Evolutionary conservation across 2,888 invertebrate species (phyloP), one percentile per base, ranked within the genome.

Genomic region (Oegoconia quadripuncta): DNA sequence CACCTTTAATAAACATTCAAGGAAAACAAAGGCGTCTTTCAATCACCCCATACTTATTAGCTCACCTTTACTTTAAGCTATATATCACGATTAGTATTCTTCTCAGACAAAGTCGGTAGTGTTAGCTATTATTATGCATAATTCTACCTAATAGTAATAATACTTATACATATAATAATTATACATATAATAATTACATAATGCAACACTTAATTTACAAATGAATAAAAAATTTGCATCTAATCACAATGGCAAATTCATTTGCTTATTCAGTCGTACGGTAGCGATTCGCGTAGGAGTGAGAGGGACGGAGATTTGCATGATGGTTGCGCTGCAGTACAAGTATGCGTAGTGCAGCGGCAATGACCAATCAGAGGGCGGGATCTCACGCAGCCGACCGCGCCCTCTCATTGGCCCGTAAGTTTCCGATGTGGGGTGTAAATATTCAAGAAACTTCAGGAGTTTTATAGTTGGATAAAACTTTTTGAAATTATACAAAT

Each of bases 221-320:
- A 70, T 79, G 76, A 78, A 81, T 76, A 75, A 79, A 77, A 82
- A 81, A 81, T 77, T 81, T 81, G 77, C 83, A 84, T 83, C 67
- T 75, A 59, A 75, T 76, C 62, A 68, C 72, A 67, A 71, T 69
- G 63, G 67, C 69, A 70, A 73, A 64, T 60, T 39, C 46, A 48
- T 45, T 45, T 54, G 41, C 73, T 47, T 54, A 79, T 79, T 54
- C 58, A 65, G 28, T 70, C 73, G 41, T 54, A 45, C 67, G 2
- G 25, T 11, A 3, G 15, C 4, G 14, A 46, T 41, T 44, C 18
- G 41, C 52, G 54, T 63, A 46, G 14, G 73, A 46, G 65, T 46
- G 70, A 86, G 60, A 25, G 73, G 66, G 84, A 82, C 55, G 44
- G 59, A 49, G 41, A 46, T 55, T n/a, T 50, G 50, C 45, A 50